A percentile compares a stretch with the other conserved stretches of the same genome.
These are phyloP conservation scores for Notiomystis cincta DNA, from an alignment of 2,113 vertebrate genomes.

Conservation along the genomic window DNA sequence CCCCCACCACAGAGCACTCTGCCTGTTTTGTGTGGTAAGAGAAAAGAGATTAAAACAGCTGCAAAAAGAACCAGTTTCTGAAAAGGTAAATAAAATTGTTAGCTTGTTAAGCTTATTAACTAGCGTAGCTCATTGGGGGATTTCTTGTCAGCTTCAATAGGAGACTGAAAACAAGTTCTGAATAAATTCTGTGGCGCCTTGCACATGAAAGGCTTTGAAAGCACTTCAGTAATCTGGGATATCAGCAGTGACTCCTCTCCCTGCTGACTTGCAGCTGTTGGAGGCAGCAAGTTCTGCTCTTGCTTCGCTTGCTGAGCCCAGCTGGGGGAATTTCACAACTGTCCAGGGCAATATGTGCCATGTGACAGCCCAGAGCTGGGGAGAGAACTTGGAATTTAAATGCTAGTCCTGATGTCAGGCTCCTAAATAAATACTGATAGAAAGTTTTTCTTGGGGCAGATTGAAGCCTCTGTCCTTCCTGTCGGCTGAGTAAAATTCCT, in stretches of 20 bases:
- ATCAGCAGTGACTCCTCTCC: neutral
- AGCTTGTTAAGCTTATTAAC: constrained; percentile 59
- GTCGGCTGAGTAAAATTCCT: neutral
- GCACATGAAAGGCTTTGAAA: constrained; percentile 30
- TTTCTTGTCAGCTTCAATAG: constrained; percentile 61
- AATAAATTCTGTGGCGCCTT: constrained; percentile 1
- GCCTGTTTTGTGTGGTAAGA: neutral
- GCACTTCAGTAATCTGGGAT: constrained; percentile 31
- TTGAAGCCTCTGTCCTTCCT: neutral
- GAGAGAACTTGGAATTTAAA: neutral
- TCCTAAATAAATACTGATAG: neutral
- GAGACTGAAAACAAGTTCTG: constrained; percentile 14
- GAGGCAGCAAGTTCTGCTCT: neutral
- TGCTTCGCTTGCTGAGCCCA: neutral
- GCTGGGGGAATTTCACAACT: neutral
- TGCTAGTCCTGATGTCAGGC: neutral
- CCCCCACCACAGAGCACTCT: neutral
- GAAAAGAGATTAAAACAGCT: neutral
- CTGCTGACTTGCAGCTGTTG: constrained; percentile 10
- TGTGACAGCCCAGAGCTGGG: neutral
- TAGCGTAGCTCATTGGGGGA: neutral
- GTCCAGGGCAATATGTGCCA: neutral
- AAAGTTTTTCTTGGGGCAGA: neutral
- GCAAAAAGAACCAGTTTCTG: neutral
- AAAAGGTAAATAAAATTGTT: constrained; percentile 59